These are phyloP conservation scores for Enteromius radiatus DNA, from an alignment of 2,797 vertebrate species.

Conservation along the genomic window DNA sequence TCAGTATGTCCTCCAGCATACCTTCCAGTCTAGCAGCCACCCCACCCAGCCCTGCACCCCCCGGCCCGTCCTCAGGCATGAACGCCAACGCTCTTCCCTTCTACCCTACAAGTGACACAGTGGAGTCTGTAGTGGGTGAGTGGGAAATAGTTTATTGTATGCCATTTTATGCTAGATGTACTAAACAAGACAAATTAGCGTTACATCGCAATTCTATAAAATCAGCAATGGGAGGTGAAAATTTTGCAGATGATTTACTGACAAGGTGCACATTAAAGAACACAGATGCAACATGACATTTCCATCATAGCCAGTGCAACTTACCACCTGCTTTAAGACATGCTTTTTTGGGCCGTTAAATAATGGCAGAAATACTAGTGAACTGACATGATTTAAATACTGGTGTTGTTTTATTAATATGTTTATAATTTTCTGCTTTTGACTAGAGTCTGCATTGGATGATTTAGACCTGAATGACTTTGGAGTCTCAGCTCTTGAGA, in stretches of 20 bases:
- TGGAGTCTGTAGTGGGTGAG: slow-evolving; percentile 97
- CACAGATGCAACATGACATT: not conserved
- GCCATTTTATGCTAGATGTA: not conserved
- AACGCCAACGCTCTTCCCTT: slow-evolving; percentile 98
- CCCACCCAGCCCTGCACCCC: slow-evolving; percentile 90
- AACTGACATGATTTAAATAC: not conserved
- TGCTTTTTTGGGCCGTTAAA: not conserved
- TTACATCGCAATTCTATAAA: no score
- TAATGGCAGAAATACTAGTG: not conserved
- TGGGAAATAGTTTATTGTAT: not conserved
- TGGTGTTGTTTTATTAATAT: not conserved
- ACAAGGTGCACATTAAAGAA: not conserved
- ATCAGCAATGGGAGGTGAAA: not conserved
- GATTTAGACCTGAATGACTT: slow-evolving; percentile 96
- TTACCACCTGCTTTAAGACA: not conserved
- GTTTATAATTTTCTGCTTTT: not conserved
- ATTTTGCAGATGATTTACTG: no score
- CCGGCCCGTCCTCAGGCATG: slow-evolving; percentile 92
- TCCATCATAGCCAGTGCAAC: not conserved
- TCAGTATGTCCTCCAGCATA: slow-evolving; percentile 96
- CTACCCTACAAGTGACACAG: slow-evolving; percentile 97
- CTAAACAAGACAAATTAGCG: not conserved
- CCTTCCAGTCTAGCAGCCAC: slow-evolving; percentile 97
- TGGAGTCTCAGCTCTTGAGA: slow-evolving; percentile 92
- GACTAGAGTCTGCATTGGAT: slow-evolving; percentile 93